Percentiles rank a stretch among this genome's conserved stretches.
Evolutionary conservation across 2,797 vertebrate genomes (phyloP).

Genomic region (Amblyopsis hoosieri): DNA sequence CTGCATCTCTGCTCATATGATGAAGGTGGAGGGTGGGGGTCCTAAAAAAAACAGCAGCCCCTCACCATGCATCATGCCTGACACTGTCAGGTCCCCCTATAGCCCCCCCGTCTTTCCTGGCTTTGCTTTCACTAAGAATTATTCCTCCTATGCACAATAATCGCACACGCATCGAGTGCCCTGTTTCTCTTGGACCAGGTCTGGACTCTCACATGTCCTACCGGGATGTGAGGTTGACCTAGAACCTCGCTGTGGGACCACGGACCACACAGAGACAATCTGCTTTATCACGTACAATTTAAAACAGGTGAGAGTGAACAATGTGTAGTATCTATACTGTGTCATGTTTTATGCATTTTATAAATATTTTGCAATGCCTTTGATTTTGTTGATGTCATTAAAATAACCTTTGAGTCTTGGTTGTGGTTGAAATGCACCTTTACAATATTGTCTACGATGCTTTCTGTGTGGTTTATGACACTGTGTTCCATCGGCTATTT

Average conservation of each 20-base stretch:
- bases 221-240: constrained; percentile 11
- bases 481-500: constrained; percentile 43
- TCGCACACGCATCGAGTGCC: constrained; percentile 39
- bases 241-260: constrained; percentile 15
- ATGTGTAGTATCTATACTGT: constrained; percentile 1
- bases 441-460: constrained; percentile 45
- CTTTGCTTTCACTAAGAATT: constrained; percentile 16
- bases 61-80: constrained; percentile 38
- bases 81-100: constrained; percentile 27
- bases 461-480: constrained; percentile 25
- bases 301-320: constrained; percentile 33
- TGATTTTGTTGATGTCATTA: constrained; percentile 41
- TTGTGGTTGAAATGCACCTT: constrained; percentile 44
- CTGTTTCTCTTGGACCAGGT: constrained; percentile 59
- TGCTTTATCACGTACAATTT: constrained; percentile 16
- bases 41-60: constrained; percentile 9
- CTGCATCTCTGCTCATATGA: constrained; percentile 55
- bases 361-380: constrained; percentile 12
- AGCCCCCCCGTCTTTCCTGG: constrained; percentile 34
- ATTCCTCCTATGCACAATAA: constrained; percentile 41
- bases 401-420: constrained; percentile 32
- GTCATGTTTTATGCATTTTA: neutral
- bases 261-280: constrained; percentile 47
- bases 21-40: constrained; percentile 17
- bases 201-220: constrained; percentile 43